Evolutionary conservation across 2,888 invertebrate genomes (phyloP), one percentile per base, ranked within the genome.

Genomic region (Dendrolimus pini): DNA sequence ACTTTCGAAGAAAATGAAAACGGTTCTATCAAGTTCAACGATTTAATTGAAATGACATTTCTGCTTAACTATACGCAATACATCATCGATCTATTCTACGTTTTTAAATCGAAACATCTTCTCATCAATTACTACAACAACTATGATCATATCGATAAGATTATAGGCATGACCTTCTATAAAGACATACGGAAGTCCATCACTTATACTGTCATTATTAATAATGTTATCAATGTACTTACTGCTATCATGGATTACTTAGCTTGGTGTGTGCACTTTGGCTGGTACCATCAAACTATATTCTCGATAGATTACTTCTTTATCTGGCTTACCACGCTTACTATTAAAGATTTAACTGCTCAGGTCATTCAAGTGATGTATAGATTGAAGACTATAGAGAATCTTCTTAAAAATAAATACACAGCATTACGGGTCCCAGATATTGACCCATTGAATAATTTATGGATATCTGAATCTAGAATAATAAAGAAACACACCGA

Each of bases 281-380:
- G 63, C 0, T 66, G 61, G 61, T 2, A 55, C 1, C 0, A 14
- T 0, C 56, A 64, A 0, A 59, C 57, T 0, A 55, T 67, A 2
- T 67, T 66, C 47, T 41, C 58, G 1, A 14, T 66, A 9, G 71
- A 73, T 54, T 68, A 71, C 18, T 41, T 72, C 0, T 70, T 65
- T 62, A 59, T 63, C 52, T 72, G 65, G 54, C 14, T 72, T 7
- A 72, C 63, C 56, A 57, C 59, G 41, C 52, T 73, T 8, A 62
- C 64, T 6, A 30, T 61, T 1, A 41, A 71, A 10, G 71, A 73
- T 2, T 53, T 59, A 10, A 41, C 62, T 2, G 60, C 66, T 41
- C 66, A 72, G 55, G 57, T 73, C 0, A 58, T 71, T 7, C 73
- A 72, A 54, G 58, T 73, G 13, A 64, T 72, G 53, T 65, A 61